Conservation (phyloP, 2,797 vertebrate genomes). For the Coregonus ussuriensis region DNA sequence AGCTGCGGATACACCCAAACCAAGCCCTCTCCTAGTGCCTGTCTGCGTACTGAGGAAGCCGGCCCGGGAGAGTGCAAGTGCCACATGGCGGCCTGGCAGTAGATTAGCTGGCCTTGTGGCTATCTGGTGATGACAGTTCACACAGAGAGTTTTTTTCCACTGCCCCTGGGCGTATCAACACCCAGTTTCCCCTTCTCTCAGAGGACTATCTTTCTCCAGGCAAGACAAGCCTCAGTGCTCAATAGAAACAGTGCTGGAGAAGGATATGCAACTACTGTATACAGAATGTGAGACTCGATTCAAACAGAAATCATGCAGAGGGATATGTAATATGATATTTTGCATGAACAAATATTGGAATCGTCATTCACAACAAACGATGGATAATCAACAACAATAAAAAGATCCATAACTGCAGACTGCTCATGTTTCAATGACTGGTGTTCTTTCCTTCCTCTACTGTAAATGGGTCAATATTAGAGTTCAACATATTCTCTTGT, state of each 20-base stretch:
- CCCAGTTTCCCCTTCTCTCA: slow-evolving; percentile 76
- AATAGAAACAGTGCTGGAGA: slow-evolving; percentile 45
- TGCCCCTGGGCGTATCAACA: slow-evolving; percentile 73
- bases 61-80: slow-evolving; percentile 71
- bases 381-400: not conserved
- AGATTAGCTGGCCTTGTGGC: slow-evolving; percentile 74
- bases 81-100: slow-evolving; percentile 65
- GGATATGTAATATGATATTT: not conserved
- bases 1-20: slow-evolving; percentile 57
- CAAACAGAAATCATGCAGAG: not conserved
- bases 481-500: not conserved
- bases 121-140: slow-evolving; percentile 82
- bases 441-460: not conserved
- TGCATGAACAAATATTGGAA: not conserved
- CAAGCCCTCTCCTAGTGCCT: slow-evolving; percentile 45
- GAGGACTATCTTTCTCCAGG: slow-evolving; percentile 62
- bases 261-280: not conserved
- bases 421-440: not conserved
- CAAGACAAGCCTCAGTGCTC: slow-evolving; percentile 55
- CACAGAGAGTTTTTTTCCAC: slow-evolving; percentile 77
- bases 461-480: not conserved
- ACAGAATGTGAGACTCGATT: not conserved
- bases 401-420: not conserved
- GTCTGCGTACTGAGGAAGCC: slow-evolving; percentile 60
- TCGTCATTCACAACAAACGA: not conserved